A percentile compares a stretch with the other conserved stretches of the same genome.
These are phyloP conservation scores for Leptopilina myrica DNA, from an alignment of 2,888 invertebrate species.

Conservation along the genomic window DNA sequence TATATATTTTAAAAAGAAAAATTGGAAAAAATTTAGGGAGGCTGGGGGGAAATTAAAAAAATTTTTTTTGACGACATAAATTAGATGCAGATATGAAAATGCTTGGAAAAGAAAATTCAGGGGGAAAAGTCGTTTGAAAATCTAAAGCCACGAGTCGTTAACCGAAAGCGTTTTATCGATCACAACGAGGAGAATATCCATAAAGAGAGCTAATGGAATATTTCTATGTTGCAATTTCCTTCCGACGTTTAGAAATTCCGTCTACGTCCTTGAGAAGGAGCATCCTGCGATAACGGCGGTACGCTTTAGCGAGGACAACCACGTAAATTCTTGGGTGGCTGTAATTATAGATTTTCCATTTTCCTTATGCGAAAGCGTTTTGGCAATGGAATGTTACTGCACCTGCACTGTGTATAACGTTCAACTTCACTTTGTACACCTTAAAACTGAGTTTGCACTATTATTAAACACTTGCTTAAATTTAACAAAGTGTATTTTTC, in stretches of 20 bases:
- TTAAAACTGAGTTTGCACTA: neutral
- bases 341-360: constrained; percentile 65
- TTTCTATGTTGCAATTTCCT: constrained; percentile 39
- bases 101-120: constrained; percentile 2
- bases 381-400: constrained; percentile 52
- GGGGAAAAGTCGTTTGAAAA: constrained; percentile 29
- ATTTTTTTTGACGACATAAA: neutral
- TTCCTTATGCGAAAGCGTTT: constrained; percentile 51
- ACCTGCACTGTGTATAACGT: constrained; percentile 44
- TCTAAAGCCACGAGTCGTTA: constrained; percentile 27
- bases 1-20: too few relatives aligned
- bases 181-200: constrained; percentile 27
- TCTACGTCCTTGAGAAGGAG: constrained; percentile 44
- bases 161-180: constrained; percentile 36
- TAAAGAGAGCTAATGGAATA: constrained; percentile 38
- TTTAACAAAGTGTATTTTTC: neutral
- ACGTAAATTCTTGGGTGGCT: constrained; percentile 52
- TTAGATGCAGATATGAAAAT: constrained; percentile 19
- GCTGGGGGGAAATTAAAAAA: neutral
- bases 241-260: constrained; percentile 38
- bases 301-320: constrained; percentile 53
- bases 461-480: too few relatives aligned
- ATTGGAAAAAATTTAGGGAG: too few relatives aligned
- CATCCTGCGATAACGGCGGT: constrained; percentile 51
- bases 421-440: neutral